phyloP scores from a whole-genome alignment of 2,888 invertebrate species.

The Leucania comma region DNA sequence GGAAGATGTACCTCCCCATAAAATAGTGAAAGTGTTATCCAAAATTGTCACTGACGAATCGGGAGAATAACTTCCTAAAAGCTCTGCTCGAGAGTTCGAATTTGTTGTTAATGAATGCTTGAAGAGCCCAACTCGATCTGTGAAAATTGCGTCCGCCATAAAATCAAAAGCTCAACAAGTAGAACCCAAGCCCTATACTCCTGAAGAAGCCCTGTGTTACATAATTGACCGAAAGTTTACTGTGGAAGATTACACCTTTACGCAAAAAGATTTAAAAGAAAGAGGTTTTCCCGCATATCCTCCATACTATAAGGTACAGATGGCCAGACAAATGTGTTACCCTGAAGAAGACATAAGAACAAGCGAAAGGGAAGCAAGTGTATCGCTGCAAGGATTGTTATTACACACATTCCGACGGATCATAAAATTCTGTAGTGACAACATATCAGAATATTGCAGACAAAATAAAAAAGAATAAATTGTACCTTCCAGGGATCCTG shows the following conservation, averaged over 20 bases:
- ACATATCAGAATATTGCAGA: too few species aligned
- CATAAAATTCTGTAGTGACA: too few species aligned
- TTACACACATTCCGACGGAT: too few species aligned
- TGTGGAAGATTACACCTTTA: conserved; percentile 7
- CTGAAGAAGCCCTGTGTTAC: conserved; percentile 22
- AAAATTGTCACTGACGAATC: too few species aligned
- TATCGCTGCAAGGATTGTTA: too few species aligned
- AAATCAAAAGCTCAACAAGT: background rate
- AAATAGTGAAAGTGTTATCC: too few species aligned
- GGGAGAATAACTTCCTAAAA: too few species aligned
- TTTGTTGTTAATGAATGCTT: conserved; percentile 25
- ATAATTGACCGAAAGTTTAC: conserved; percentile 27
- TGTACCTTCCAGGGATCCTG: too few species aligned
- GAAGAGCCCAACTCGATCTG: conserved; percentile 19
- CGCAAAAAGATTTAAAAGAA: conserved; percentile 12
- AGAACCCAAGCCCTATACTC: conserved; percentile 8
- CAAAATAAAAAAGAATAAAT: too few species aligned
- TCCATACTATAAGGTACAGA: conserved; percentile 24
- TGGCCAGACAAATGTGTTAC: background rate
- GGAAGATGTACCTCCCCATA: too few species aligned
- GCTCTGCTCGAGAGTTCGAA: conserved; percentile 21
- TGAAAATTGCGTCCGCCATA: background rate
- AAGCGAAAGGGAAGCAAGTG: too few species aligned
- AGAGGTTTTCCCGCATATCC: conserved; percentile 25
- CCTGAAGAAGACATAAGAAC: too few species aligned